Evolutionary conservation across 2,113 vertebrate species (phyloP), one percentile per base, ranked within the genome.

Genomic region (Sapajus apella): DNA sequence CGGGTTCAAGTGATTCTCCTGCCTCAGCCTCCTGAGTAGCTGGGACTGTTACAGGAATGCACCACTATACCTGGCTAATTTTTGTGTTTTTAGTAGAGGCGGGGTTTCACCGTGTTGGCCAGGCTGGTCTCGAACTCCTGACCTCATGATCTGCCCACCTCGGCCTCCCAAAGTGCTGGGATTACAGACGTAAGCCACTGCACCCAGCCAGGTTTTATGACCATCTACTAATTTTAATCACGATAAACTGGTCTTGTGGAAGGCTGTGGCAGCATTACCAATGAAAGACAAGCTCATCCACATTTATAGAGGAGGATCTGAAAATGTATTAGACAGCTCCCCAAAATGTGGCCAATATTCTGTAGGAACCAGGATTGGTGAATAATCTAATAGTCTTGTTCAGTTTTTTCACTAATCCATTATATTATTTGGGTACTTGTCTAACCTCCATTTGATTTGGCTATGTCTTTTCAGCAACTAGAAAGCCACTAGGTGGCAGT

Each of bases 401-500:
- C 35, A 89, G 6, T 35, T 91, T 84, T 95, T 95, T 86, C 43
- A 70, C 18, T 64, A 87, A 80, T 79, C n/a, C 27, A 87, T 5
- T 89, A 10, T 88, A 45, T 66, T 81, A 58, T 61, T 35, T 86
- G 66, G 58, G 43, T 17, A 80, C 55, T 47, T 93, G 23, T 90
- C 86, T 72, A 72, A 50, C 81, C 35, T 93, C 30, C 56, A 75
- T 55, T 91, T 68, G 64, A 84, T 75, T 27, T 81, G 40, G 43
- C 40, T 81, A 52, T 75, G 90, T 76, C 72, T 79, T 87, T 93
- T 80, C 30, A 94, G 75, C 37, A 82, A 94, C 17, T n/a, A 88
- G 73, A 97, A 86, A 91, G 23, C 45, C 77, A 96, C 45, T 93
- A 85, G 84, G 72, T 92, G 81, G 66, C 50, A 64, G 18, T 90